A percentile compares a stretch with the other conserved stretches of the same genome.
Conservation (phyloP, 2,888 invertebrate species). For the Hirtodrosophila alboralis region DNA sequence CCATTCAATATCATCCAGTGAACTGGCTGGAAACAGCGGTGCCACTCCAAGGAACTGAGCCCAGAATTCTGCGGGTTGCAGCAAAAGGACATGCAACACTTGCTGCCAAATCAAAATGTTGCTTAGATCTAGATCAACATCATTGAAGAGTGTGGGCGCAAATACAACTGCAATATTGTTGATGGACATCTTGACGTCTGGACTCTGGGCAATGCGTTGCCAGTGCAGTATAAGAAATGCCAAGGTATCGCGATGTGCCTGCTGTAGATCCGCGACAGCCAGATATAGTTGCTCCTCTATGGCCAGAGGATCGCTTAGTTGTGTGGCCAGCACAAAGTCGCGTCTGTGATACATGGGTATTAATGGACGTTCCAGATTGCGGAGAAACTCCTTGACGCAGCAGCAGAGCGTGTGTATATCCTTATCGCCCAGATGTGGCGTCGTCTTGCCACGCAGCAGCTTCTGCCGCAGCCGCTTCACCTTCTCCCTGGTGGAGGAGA, state of each 20-base stretch:
- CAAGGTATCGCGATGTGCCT: slow-evolving; percentile 60
- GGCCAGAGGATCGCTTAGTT: slow-evolving; percentile 30
- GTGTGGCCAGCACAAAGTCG: slow-evolving; percentile 53
- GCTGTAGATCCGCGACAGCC: slow-evolving; percentile 45
- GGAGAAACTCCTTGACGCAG: slow-evolving; percentile 65
- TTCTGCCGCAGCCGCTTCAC: slow-evolving; percentile 65
- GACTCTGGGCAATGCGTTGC: slow-evolving; percentile 67
- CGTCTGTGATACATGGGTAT: slow-evolving; percentile 55
- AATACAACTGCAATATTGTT: slow-evolving; percentile 64
- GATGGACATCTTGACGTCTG: slow-evolving; percentile 55
- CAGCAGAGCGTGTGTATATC: slow-evolving; percentile 66
- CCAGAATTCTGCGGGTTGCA: slow-evolving; percentile 55
- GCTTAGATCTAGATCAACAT: slow-evolving; percentile 55
- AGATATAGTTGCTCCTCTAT: slow-evolving; percentile 56
- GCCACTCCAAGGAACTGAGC: slow-evolving; percentile 64
- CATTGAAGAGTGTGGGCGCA: slow-evolving; percentile 65
- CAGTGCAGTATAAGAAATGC: slow-evolving; percentile 68
- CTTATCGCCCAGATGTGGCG: slow-evolving; percentile 63
- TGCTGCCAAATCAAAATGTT: slow-evolving; percentile 64
- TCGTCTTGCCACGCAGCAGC: slow-evolving; percentile 59
- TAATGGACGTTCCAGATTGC: slow-evolving; percentile 49
- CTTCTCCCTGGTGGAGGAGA: slow-evolving; percentile 65
- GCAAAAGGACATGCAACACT: slow-evolving; percentile 44
- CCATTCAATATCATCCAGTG: slow-evolving; percentile 45
- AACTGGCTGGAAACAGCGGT: slow-evolving; percentile 26